Evolutionary conservation across 2,888 invertebrate genomes (phyloP).

Genomic region (Apamea sordens): DNA sequence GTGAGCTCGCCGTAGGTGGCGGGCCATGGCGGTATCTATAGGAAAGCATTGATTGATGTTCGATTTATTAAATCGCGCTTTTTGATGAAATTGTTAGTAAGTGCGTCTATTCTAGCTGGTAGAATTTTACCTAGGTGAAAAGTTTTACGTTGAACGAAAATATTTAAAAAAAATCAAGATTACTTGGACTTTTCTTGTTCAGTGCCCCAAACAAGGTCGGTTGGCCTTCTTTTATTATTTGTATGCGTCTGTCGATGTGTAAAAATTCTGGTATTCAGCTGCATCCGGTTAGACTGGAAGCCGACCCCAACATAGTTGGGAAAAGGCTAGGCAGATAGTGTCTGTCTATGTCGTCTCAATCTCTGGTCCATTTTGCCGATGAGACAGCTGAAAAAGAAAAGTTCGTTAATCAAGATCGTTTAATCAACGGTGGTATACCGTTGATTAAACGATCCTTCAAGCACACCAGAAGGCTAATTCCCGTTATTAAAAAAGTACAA

Average conservation of each 20-base stretch:
- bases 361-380: too few relatives aligned
- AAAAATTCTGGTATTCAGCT: too few relatives aligned
- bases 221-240: neutral
- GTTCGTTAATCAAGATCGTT: too few relatives aligned
- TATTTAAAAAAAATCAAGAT: neutral
- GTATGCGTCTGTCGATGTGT: too few relatives aligned
- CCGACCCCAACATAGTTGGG: too few relatives aligned
- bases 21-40: slow-evolving; percentile 80
- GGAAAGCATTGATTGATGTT: slow-evolving; percentile 68
- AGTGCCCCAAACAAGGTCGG: neutral
- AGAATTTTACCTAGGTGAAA: neutral
- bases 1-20: slow-evolving; percentile 84
- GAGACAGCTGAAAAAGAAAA: neutral
- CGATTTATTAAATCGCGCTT: slow-evolving; percentile 60
- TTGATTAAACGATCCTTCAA: neutral
- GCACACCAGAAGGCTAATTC: too few relatives aligned
- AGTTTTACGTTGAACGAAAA: neutral
- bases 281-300: too few relatives aligned
- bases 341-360: neutral
- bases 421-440: too few relatives aligned
- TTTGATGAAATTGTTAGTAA: neutral
- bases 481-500: too few relatives aligned
- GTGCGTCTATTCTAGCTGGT: neutral
- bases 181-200: neutral
- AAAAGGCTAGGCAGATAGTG: too few relatives aligned